Conservation (phyloP, 2,113 vertebrate genomes). For the Engystomops pustulosus region DNA sequence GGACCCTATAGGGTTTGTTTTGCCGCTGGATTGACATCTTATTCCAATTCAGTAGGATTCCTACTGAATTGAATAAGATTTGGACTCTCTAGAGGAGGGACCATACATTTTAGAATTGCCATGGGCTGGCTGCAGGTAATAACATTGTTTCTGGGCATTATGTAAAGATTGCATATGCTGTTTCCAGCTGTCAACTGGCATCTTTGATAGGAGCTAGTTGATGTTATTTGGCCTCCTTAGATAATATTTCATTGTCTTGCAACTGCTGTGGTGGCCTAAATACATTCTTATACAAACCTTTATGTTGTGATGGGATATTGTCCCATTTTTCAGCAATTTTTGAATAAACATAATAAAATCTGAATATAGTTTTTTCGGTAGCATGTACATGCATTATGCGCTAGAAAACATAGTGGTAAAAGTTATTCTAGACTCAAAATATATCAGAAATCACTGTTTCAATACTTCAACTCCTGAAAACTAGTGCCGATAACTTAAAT, state of each 20-base stretch:
- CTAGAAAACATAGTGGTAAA: no score
- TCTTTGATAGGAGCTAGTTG: neutral
- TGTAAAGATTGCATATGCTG: neutral
- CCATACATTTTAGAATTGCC: neutral
- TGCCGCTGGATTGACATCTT: neutral
- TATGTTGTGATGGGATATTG: no score
- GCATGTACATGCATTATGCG: no score
- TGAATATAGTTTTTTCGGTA: no score
- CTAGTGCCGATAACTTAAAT: no score
- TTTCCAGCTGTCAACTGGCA: neutral
- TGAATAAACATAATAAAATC: no score
- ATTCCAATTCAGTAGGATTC: neutral
- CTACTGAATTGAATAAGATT: neutral
- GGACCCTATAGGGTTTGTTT: no score
- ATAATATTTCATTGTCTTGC: neutral
- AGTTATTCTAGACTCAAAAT: no score
- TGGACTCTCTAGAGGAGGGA: neutral
- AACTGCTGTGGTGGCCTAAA: neutral
- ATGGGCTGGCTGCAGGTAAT: no score
- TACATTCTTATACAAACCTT: neutral
- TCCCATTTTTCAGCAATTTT: neutral
- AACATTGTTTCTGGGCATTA: no score
- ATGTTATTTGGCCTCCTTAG: neutral
- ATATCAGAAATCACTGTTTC: no score
- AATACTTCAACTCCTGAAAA: no score